These are phyloP conservation scores for Tyria jacobaeae DNA, from an alignment of 2,888 invertebrate species.

Conservation along the genomic window DNA sequence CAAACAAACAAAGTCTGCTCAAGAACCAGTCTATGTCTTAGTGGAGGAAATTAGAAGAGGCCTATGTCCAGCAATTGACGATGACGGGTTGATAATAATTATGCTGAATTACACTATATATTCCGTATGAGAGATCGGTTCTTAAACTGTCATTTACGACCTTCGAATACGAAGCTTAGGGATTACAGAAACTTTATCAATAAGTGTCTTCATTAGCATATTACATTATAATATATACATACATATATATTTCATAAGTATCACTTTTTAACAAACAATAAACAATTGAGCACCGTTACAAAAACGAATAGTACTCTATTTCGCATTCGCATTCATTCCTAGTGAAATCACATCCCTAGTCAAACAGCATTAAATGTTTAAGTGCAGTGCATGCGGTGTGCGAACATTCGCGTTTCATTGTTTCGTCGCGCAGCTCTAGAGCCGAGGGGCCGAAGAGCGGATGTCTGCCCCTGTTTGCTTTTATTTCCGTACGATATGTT, in stretches of 20 bases:
- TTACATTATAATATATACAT: not conserved
- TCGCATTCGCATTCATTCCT: conserved; percentile 1
- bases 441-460: conserved; percentile 14
- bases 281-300: not conserved
- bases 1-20: no score
- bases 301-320: not conserved
- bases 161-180: not conserved
- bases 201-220: not conserved
- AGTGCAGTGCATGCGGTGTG: conserved; percentile 27
- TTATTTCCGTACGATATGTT: conserved; percentile 28
- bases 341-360: conserved; percentile 16
- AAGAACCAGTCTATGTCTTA: no score
- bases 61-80: no score
- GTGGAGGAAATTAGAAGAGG: no score
- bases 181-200: not conserved
- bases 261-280: not conserved
- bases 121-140: not conserved
- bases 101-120: no score
- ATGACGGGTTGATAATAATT: no score
- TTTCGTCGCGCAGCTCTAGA: conserved; percentile 10
- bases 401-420: conserved; percentile 29
- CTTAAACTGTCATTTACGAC: not conserved
- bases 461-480: conserved; percentile 28
- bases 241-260: no score
- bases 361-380: conserved; percentile 19